Percentiles rank a stretch among this genome's conserved stretches.
These are phyloP conservation scores for Tanytarsus gracilentus DNA, from an alignment of 2,888 invertebrate genomes.

Conservation along the genomic window DNA sequence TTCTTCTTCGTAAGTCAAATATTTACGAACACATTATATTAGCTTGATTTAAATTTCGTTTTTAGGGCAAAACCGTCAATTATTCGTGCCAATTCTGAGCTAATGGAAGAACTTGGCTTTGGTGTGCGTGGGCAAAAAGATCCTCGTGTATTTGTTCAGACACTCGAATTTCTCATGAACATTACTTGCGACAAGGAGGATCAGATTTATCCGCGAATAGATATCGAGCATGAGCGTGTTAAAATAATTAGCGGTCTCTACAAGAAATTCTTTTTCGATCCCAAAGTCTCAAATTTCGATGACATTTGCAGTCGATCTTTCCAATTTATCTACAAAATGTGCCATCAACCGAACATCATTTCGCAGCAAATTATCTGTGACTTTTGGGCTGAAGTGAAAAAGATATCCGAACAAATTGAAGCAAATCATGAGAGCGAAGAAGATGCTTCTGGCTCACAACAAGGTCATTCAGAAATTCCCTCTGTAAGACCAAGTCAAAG, in stretches of 20 bases:
- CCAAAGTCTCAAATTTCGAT: constrained; percentile 45
- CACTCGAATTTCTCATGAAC: constrained; percentile 39
- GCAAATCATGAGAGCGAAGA: not conserved
- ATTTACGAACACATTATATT: not conserved
- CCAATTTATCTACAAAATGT: constrained; percentile 49
- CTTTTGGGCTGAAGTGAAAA: constrained; percentile 45
- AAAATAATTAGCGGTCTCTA: constrained; percentile 41
- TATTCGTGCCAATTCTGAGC: constrained; percentile 58
- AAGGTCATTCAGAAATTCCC: not conserved
- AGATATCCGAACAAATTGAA: constrained; percentile 36
- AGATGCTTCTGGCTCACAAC: not conserved
- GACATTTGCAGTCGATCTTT: constrained; percentile 47
- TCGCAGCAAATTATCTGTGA: constrained; percentile 46
- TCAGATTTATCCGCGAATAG: constrained; percentile 40
- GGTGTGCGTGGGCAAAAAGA: constrained; percentile 42
- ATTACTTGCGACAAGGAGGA: constrained; percentile 35
- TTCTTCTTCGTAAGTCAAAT: constrained; percentile 49
- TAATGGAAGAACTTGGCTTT: constrained; percentile 64
- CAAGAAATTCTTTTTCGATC: constrained; percentile 44
- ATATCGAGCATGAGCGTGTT: constrained; percentile 36
- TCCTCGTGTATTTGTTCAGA: constrained; percentile 39
- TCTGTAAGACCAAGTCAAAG: not conserved
- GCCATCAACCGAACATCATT: constrained; percentile 50
- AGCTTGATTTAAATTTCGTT: constrained; percentile 31
- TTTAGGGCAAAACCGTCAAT: constrained; percentile 51